These are phyloP conservation scores for Oxycera nigricornis DNA, from an alignment of 2,888 invertebrate species.

Conservation along the genomic window DNA sequence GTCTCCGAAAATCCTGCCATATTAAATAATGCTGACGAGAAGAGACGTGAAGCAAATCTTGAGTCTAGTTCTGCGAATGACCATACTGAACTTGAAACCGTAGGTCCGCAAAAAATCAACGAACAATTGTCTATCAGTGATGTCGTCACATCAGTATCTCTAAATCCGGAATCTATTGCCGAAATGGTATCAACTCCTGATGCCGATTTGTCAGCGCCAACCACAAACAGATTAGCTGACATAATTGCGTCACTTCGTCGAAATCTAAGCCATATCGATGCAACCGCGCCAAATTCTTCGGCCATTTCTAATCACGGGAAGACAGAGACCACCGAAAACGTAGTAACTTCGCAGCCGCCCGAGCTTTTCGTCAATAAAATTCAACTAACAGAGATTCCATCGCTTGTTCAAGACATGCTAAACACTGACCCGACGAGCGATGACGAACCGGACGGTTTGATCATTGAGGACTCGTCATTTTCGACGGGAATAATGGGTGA, in stretches of 20 bases:
- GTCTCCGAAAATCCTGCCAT: too few relatives aligned
- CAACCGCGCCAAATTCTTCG: not conserved
- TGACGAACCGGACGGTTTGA: not conserved
- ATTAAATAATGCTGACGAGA: too few relatives aligned
- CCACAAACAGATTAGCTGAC: not conserved
- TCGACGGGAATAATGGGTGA: not conserved
- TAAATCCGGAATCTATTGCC: too few relatives aligned
- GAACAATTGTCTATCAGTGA: too few relatives aligned
- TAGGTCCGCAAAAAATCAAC: too few relatives aligned
- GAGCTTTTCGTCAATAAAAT: constrained; percentile 13
- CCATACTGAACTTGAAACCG: too few relatives aligned
- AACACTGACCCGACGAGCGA: not conserved
- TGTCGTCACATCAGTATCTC: too few relatives aligned
- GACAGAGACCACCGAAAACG: not conserved
- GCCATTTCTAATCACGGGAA: not conserved
- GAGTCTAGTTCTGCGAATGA: too few relatives aligned
- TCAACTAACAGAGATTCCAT: not conserved
- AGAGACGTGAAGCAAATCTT: too few relatives aligned
- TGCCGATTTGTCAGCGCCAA: not conserved
- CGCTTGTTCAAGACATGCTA: constrained; percentile 15
- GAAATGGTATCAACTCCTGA: not conserved
- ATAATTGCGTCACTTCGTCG: constrained; percentile 14
- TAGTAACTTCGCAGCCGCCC: not conserved
- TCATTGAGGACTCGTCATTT: not conserved
- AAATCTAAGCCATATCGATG: not conserved